Conservation (phyloP, 2,113 vertebrate species). For the Carassius gibelio region DNA sequence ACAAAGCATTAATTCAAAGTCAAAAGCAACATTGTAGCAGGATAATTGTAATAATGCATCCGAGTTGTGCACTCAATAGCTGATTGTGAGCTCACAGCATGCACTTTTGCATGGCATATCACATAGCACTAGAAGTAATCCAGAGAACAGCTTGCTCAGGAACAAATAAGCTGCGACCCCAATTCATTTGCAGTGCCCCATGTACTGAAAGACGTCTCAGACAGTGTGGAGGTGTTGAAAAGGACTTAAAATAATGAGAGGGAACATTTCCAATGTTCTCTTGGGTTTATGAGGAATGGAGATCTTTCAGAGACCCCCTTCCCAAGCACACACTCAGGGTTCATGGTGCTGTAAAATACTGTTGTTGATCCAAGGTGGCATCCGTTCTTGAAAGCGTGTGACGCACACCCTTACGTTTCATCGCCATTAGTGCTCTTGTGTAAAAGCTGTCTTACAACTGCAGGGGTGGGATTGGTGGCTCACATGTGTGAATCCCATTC, state of each 20-base stretch:
- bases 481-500: background rate
- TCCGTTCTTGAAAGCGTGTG: slow-evolving; percentile 1
- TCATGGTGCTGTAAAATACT: slow-evolving; percentile 11
- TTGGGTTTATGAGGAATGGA: slow-evolving; percentile 9
- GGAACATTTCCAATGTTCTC: slow-evolving; percentile 23
- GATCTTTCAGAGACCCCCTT: background rate
- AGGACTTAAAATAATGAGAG: slow-evolving; percentile 3
- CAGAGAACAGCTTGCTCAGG: slow-evolving; percentile 16
- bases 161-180: slow-evolving; percentile 23
- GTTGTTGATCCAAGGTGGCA: background rate
- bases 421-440: background rate
- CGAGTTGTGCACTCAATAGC: background rate
- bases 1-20: background rate
- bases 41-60: background rate
- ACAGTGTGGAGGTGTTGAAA: slow-evolving; percentile 34
- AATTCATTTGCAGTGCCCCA: slow-evolving; percentile 34
- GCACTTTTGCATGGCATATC: background rate
- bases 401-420: background rate
- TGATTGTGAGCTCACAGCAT: background rate
- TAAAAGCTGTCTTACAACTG: background rate
- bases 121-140: background rate
- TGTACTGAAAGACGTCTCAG: slow-evolving; percentile 21
- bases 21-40: background rate
- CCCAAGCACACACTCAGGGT: background rate
- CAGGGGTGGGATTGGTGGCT: background rate